Conservation (phyloP, 2,888 invertebrate genomes). For the Athrips mouffetella region DNA sequence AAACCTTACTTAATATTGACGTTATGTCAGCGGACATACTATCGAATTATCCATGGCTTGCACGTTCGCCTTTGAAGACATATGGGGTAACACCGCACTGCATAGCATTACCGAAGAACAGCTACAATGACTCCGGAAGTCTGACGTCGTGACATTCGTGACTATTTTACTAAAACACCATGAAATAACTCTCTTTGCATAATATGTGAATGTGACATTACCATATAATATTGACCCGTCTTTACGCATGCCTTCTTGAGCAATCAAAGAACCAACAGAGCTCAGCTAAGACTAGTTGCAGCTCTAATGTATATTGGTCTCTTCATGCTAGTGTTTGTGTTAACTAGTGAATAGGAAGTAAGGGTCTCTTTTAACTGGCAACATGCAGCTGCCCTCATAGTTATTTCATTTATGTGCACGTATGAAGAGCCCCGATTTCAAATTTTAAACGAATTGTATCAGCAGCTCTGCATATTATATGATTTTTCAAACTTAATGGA, state of each 20-base stretch:
- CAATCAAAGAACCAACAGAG: neutral
- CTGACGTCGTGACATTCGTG: conserved; percentile 28
- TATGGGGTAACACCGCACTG: no score
- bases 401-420: conserved; percentile 1
- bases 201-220: conserved; percentile 14
- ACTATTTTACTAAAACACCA: conserved; percentile 27
- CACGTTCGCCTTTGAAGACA: no score
- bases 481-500: neutral
- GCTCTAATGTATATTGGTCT: neutral
- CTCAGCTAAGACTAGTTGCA: neutral
- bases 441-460: no score
- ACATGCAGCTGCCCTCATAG: neutral
- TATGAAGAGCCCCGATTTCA: no score
- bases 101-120: no score
- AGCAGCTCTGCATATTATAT: neutral
- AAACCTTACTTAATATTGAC: no score
- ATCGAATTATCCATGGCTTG: no score
- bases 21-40: no score
- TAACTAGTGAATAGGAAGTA: neutral
- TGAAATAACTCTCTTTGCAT: conserved; percentile 28
- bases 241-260: neutral
- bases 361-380: neutral
- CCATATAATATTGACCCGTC: neutral
- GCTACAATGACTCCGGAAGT: no score
- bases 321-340: neutral